Conservation (phyloP, 1,140 invertebrate genomes). For the Caenorhabditis tropicalis region DNA sequence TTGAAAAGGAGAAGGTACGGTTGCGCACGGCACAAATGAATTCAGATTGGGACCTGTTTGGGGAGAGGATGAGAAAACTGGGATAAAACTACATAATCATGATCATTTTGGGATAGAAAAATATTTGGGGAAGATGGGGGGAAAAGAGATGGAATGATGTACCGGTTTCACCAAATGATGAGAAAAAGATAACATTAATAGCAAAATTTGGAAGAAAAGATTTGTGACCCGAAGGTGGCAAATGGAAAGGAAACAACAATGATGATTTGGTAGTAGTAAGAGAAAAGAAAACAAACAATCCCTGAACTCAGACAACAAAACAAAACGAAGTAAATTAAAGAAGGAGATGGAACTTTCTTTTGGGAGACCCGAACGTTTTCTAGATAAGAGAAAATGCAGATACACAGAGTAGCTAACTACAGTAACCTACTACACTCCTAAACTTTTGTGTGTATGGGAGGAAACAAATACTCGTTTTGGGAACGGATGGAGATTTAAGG, state of each 20-base stretch:
- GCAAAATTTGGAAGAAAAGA: constrained; percentile 11
- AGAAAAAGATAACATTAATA: constrained; percentile 17
- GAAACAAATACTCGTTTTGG: constrained; percentile 24
- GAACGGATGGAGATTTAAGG: constrained; percentile 29
- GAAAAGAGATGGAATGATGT: constrained; percentile 23
- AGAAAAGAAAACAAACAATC: constrained; percentile 21
- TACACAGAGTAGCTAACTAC: constrained; percentile 33
- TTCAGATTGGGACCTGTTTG: not conserved
- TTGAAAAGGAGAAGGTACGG: not conserved
- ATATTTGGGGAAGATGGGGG: not conserved
- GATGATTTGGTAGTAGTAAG: constrained; percentile 10
- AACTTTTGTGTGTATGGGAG: constrained; percentile 11
- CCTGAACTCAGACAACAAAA: constrained; percentile 40
- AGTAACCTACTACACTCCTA: constrained; percentile 40
- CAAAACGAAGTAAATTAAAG: not conserved
- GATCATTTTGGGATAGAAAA: not conserved
- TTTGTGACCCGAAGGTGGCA: constrained; percentile 40
- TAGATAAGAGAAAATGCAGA: constrained; percentile 45
- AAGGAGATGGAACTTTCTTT: constrained; percentile 31
- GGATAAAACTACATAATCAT: constrained; percentile 8
- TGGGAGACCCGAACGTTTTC: constrained; percentile 32
- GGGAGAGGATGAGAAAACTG: not conserved
- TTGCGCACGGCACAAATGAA: constrained; percentile 20
- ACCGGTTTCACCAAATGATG: constrained; percentile 34
- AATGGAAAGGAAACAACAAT: constrained; percentile 21